Conservation (phyloP, 2,113 vertebrate species). For the Uria aalge region DNA sequence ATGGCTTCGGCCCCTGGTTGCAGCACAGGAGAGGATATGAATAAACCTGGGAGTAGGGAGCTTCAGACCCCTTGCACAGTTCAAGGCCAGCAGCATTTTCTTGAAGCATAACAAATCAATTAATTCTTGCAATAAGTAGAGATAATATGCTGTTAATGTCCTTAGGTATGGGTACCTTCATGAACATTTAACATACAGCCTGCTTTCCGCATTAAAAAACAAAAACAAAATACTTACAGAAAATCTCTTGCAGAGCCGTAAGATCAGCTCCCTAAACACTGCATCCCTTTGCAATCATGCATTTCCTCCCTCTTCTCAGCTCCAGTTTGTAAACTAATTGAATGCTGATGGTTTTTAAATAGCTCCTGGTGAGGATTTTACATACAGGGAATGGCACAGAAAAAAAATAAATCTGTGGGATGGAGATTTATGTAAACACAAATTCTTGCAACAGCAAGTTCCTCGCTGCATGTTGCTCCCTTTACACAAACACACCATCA, state of each 20-base stretch:
- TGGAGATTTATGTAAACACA: conserved; percentile 56
- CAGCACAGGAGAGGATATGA: background rate
- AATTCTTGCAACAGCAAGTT: conserved; percentile 52
- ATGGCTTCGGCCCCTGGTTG: background rate
- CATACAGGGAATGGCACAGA: background rate
- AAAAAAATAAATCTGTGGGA: conserved; percentile 3
- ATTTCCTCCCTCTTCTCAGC: background rate
- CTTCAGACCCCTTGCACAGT: background rate
- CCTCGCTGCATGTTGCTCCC: conserved; percentile 30
- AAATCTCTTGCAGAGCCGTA: background rate
- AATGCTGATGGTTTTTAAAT: conserved; percentile 51
- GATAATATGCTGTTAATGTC: background rate
- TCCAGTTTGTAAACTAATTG: conserved; percentile 14
- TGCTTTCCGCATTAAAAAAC: background rate
- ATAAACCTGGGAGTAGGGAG: background rate
- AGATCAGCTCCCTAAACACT: background rate
- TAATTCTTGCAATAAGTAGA: background rate
- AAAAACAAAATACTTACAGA: background rate
- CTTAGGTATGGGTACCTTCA: background rate
- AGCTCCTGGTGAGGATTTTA: conserved; percentile 35
- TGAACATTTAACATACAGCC: background rate
- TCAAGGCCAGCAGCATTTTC: background rate
- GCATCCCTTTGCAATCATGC: background rate
- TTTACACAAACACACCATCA: conserved; percentile 50
- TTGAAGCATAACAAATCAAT: background rate